Evolutionary conservation across 2,797 vertebrate genomes (phyloP).

Genomic region (Pelobates cultripes): DNA sequence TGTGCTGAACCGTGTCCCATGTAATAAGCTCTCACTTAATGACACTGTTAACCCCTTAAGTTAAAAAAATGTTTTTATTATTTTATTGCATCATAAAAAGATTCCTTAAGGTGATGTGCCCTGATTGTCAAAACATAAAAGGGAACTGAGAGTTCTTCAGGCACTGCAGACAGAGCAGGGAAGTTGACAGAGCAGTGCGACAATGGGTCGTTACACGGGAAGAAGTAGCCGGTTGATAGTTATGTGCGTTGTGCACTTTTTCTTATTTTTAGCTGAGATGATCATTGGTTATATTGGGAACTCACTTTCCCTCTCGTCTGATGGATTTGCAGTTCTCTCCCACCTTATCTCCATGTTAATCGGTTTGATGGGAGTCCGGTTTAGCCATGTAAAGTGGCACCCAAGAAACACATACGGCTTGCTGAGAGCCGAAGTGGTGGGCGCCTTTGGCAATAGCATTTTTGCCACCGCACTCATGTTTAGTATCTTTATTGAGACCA

Average conservation of each 20-base stretch:
- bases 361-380: constrained; percentile 60
- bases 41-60: constrained; percentile 66
- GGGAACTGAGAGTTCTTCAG: background rate
- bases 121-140: constrained; percentile 57
- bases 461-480: constrained; percentile 76
- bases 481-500: constrained; percentile 70
- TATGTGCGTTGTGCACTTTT: constrained; percentile 64
- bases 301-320: constrained; percentile 73
- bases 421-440: constrained; percentile 71
- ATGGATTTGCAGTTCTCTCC: constrained; percentile 73
- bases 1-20: constrained; percentile 34
- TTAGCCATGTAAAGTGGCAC: constrained; percentile 65
- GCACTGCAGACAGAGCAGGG: background rate
- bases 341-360: constrained; percentile 75
- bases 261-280: constrained; percentile 67
- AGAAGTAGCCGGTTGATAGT: constrained; percentile 68
- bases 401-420: constrained; percentile 68
- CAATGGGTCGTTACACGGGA: constrained; percentile 74
- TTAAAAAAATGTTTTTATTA: constrained; percentile 74
- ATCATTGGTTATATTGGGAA: constrained; percentile 66
- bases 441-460: constrained; percentile 74
- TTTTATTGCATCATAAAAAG: constrained; percentile 75
- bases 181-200: background rate
- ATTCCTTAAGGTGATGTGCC: constrained; percentile 56
- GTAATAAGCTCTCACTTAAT: constrained; percentile 59